These are phyloP conservation scores for Agrochola lychnidis DNA, from an alignment of 2,888 invertebrate species.

Conservation along the genomic window DNA sequence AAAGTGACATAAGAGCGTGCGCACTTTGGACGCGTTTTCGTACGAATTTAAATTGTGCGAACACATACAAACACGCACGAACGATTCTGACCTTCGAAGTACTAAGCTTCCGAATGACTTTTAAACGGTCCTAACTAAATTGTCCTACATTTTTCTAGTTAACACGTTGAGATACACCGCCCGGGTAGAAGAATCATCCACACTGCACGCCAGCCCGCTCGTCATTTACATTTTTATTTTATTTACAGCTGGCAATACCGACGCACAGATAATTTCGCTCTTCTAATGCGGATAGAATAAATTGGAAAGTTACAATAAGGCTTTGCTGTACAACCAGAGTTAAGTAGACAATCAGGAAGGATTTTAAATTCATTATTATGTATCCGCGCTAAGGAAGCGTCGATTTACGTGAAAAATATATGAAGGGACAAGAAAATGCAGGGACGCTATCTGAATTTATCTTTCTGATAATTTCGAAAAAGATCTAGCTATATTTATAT, in stretches of 20 bases:
- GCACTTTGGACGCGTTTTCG: no score
- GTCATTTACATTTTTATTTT: slow-evolving; percentile 77
- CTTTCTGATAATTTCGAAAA: not conserved
- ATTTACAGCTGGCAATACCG: slow-evolving; percentile 72
- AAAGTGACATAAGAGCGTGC: no score
- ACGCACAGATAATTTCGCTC: slow-evolving; percentile 67
- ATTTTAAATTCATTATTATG: slow-evolving; percentile 60
- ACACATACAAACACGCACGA: no score
- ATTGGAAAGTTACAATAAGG: slow-evolving; percentile 68
- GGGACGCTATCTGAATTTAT: slow-evolving; percentile 5
- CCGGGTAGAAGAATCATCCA: slow-evolving; percentile 66
- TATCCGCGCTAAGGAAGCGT: slow-evolving; percentile 33
- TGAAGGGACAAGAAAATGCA: slow-evolving; percentile 22
- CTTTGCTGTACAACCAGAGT: slow-evolving; percentile 55
- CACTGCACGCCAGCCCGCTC: slow-evolving; percentile 60
- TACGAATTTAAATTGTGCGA: no score
- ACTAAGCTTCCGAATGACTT: no score
- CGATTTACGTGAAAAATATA: slow-evolving; percentile 52
- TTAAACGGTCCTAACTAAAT: not conserved
- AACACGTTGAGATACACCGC: slow-evolving; percentile 62
- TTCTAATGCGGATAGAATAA: slow-evolving; percentile 66
- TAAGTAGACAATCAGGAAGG: slow-evolving; percentile 61
- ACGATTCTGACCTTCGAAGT: no score
- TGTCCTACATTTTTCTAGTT: not conserved
- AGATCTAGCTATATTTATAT: no score